Conservation (phyloP, 2,113 vertebrate species). For the Grus americana region DNA sequence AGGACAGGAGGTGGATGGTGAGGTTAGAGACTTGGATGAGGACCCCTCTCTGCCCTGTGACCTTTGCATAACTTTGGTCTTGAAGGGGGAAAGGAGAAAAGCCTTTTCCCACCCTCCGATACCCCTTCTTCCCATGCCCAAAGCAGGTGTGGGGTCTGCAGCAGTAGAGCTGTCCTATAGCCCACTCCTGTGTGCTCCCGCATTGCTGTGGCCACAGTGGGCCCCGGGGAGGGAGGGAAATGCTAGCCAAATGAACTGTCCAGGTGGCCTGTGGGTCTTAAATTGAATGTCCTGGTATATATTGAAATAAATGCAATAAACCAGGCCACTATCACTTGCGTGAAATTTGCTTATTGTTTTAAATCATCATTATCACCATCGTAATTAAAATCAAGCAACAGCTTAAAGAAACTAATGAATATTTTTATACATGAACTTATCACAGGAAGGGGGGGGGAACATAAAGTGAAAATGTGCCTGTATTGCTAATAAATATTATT, state of each 20-base stretch:
- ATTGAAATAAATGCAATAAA: slow-evolving; percentile 15
- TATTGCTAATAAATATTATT: slow-evolving; percentile 73
- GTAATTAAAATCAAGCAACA: slow-evolving; percentile 65
- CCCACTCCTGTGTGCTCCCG: neutral
- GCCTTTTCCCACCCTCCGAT: neutral
- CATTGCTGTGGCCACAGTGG: neutral
- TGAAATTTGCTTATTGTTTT: slow-evolving; percentile 48
- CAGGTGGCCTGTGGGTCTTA: neutral
- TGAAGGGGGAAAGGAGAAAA: neutral
- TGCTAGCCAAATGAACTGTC: neutral
- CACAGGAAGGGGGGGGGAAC: neutral
- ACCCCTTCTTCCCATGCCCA: neutral
- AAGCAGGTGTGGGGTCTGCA: neutral
- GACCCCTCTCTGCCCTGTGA: neutral
- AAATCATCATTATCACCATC: slow-evolving; percentile 38
- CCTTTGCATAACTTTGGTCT: neutral
- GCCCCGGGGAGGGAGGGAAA: neutral
- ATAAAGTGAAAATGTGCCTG: slow-evolving; percentile 57
- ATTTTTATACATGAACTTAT: slow-evolving; percentile 48
- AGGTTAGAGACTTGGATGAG: neutral
- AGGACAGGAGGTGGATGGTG: neutral
- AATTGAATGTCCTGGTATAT: neutral
- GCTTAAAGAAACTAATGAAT: slow-evolving; percentile 59
- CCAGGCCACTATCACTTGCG: neutral
- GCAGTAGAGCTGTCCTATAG: neutral